Evolutionary conservation across 2,888 invertebrate species (phyloP), one percentile per base, ranked within the genome.

Genomic region (Drosophila rubida): DNA sequence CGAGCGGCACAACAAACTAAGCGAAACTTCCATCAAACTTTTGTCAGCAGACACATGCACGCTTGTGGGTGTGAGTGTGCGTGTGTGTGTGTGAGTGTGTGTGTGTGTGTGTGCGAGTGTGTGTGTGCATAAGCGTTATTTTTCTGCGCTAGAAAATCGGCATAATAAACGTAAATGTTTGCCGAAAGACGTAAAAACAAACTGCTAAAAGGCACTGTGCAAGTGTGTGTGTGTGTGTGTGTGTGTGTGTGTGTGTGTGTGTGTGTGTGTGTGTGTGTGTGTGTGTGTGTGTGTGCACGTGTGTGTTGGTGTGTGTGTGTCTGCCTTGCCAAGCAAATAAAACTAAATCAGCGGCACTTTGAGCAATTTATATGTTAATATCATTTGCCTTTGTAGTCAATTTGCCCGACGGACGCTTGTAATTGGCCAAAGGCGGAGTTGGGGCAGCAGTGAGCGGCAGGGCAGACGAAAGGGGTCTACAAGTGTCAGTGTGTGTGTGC

Each of bases 81-180:
- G 14, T 42, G 42, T 45, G n/a, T 16, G 46, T 11, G 11, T 23
- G 30, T 45, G 23, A 35, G 19, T 49, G 58, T 53, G 41, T 44
- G 45, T 49, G 22, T 27, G 19, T 30, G 41, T 42, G 30, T 64
- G 19, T 62, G 37, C 64, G 59, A 51, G 39, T 60, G 55, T 69
- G 58, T 59, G 59, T 27, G 59, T 69, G 66, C 70, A 78, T 88
- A 87, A 88, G 88, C 80, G 88, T 83, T 88, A 88, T 87, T 88
- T 88, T 88, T 88, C 87, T 88, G 88, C 88, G 87, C 84, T 88
- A 83, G 83, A 88, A 86, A 88, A 83, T 86, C 80, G 78, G 78
- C 74, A 88, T 86, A 87, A 88, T 88, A 88, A 88, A 87, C 82
- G 79, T 85, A 87, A 87, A 86, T 87, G 82, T 73, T 78, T 80